Percentiles rank a stretch among this genome's conserved stretches.
phyloP scores from a whole-genome alignment of 2,888 invertebrate genomes.

The Limnephilus auricula region DNA sequence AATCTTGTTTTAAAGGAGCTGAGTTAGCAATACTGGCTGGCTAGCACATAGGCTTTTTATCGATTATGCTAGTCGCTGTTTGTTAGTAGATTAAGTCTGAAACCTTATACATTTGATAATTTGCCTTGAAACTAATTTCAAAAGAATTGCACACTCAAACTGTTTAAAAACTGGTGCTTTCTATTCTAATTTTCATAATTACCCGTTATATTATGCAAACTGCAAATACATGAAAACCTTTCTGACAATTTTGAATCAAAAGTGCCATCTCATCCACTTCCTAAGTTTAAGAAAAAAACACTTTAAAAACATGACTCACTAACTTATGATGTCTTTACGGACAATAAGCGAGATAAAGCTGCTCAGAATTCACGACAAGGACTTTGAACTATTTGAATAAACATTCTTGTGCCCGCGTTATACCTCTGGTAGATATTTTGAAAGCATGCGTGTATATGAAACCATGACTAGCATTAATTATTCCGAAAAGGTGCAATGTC shows the following conservation, averaged over 20 bases:
- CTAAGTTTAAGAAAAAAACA: background rate
- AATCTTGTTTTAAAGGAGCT: too few relatives aligned
- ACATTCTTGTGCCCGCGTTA: background rate
- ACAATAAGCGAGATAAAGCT: background rate
- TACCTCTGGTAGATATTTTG: background rate
- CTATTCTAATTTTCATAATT: background rate
- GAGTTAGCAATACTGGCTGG: too few relatives aligned
- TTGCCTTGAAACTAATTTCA: background rate
- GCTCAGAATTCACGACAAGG: background rate
- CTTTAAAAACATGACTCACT: background rate
- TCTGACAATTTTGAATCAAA: background rate
- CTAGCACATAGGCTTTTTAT: background rate
- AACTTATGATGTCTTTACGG: background rate
- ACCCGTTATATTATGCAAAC: background rate
- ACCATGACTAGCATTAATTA: conserved; percentile 2
- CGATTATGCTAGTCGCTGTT: background rate
- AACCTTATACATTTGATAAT: background rate
- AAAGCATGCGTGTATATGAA: background rate
- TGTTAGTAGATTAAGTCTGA: too few relatives aligned
- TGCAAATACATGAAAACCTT: background rate
- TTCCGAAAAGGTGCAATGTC: background rate
- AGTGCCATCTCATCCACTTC: background rate
- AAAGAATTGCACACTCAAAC: background rate
- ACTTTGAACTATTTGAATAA: background rate
- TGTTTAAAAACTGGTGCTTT: background rate